phyloP scores from a whole-genome alignment of 2,797 vertebrate species.

The Gallinago stenura region DNA sequence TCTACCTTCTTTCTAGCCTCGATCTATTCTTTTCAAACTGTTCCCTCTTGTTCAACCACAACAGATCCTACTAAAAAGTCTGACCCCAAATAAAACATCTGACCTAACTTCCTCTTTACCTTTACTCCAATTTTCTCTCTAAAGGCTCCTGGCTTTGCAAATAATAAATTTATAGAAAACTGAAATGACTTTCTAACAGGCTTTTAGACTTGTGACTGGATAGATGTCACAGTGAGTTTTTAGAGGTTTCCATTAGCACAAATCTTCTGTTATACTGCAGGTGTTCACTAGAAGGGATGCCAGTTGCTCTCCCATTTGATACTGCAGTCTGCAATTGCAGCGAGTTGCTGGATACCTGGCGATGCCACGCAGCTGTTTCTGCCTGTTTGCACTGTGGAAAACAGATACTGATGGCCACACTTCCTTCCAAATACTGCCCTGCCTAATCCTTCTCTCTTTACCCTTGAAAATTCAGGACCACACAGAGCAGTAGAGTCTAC shows the following conservation, averaged over 20 bases:
- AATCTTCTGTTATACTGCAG: neutral
- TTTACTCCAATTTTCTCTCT: neutral
- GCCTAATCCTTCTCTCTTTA: neutral
- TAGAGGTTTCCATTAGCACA: neutral
- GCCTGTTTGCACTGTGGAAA: neutral
- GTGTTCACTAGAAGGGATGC: neutral
- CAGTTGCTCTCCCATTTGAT: neutral
- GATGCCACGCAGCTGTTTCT: neutral
- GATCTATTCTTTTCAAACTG: neutral
- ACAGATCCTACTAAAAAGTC: neutral
- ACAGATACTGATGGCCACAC: neutral
- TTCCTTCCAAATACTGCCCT: neutral
- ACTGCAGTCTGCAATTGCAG: neutral
- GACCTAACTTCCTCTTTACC: neutral
- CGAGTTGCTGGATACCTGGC: neutral
- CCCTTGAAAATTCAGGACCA: conserved; percentile 22
- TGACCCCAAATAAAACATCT: neutral
- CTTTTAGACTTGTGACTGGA: neutral
- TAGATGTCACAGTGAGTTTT: neutral
- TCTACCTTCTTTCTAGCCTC: neutral
- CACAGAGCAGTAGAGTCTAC: neutral
- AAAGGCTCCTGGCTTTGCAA: neutral
- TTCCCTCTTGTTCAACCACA: neutral
- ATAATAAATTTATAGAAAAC: neutral
- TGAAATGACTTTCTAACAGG: neutral